These are phyloP conservation scores for Heliconius nattereri DNA, from an alignment of 1,140 invertebrate species.

Conservation along the genomic window DNA sequence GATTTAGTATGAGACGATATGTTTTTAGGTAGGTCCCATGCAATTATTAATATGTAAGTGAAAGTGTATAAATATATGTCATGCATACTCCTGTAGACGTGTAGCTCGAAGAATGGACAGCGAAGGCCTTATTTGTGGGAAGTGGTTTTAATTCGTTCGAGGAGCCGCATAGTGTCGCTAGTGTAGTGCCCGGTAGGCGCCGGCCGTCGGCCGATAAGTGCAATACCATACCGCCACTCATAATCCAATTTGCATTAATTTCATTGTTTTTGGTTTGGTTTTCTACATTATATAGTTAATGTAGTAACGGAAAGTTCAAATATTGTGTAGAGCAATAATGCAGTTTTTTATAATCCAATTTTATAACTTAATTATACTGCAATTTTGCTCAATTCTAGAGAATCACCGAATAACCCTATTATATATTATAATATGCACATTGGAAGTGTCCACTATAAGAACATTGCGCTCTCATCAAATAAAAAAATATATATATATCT, in stretches of 20 bases:
- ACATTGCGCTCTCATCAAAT: constrained; percentile 3
- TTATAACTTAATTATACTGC: constrained; percentile 16
- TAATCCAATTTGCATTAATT: constrained; percentile 57
- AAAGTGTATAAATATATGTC: constrained; percentile 75
- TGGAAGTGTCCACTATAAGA: constrained; percentile 4
- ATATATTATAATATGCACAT: constrained; percentile 15
- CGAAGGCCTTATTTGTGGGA: constrained; percentile 70
- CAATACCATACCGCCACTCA: constrained; percentile 46
- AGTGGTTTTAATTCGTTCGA: constrained; percentile 33
- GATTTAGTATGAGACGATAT: constrained; percentile 60
- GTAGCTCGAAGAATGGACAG: constrained; percentile 49
- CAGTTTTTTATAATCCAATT: constrained; percentile 17
- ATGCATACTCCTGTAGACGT: constrained; percentile 69
- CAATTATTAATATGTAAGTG: constrained; percentile 77
- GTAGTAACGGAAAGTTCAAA: constrained; percentile 20
- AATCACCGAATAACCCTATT: constrained; percentile 9
- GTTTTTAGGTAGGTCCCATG: constrained; percentile 78
- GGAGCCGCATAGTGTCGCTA: constrained; percentile 63
- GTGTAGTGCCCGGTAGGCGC: constrained; percentile 57
- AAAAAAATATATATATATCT: background rate
- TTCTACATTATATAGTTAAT: constrained; percentile 13
- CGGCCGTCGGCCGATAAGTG: constrained; percentile 48
- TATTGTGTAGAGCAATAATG: constrained; percentile 18
- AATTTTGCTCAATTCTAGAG: constrained; percentile 15
- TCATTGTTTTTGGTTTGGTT: background rate